phyloP scores from a whole-genome alignment of 2,797 vertebrate species.

The Gobio occitaniae region DNA sequence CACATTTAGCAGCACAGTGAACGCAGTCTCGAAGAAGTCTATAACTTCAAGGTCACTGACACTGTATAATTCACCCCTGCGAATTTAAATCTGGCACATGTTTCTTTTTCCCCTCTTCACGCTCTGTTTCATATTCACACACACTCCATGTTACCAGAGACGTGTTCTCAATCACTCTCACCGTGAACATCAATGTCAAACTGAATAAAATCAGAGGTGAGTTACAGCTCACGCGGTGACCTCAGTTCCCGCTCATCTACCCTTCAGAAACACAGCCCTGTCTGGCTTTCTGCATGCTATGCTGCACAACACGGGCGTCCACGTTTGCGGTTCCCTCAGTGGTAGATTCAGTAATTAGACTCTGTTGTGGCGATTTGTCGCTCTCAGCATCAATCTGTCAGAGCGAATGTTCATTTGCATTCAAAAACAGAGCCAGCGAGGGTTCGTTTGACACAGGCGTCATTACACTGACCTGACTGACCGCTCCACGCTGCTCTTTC shows the following conservation, averaged over 20 bases:
- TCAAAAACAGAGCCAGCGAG: constrained; percentile 64
- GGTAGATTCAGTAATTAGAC: constrained; percentile 61
- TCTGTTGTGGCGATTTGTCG: constrained; percentile 57
- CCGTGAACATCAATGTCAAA: constrained; percentile 40
- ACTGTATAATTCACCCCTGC: background rate
- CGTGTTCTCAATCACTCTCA: constrained; percentile 38
- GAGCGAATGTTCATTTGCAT: constrained; percentile 60
- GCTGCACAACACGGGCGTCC: constrained; percentile 16
- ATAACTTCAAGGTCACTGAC: constrained; percentile 15
- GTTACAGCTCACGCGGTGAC: constrained; percentile 34
- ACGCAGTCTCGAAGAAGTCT: background rate
- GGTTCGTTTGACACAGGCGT: constrained; percentile 60
- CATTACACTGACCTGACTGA: constrained; percentile 62
- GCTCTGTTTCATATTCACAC: constrained; percentile 38
- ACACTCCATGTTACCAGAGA: background rate
- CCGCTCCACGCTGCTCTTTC: constrained; percentile 40
- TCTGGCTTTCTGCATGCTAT: constrained; percentile 42
- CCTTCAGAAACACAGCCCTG: constrained; percentile 20
- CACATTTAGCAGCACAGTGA: background rate
- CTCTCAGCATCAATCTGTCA: constrained; percentile 60
- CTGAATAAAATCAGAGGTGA: constrained; percentile 36
- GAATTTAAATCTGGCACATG: background rate
- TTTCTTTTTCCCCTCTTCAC: constrained; percentile 15
- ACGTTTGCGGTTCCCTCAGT: background rate
- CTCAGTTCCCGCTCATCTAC: constrained; percentile 24